Evolutionary conservation across 2,113 vertebrate genomes (phyloP).

Genomic region (Sapajus apella): DNA sequence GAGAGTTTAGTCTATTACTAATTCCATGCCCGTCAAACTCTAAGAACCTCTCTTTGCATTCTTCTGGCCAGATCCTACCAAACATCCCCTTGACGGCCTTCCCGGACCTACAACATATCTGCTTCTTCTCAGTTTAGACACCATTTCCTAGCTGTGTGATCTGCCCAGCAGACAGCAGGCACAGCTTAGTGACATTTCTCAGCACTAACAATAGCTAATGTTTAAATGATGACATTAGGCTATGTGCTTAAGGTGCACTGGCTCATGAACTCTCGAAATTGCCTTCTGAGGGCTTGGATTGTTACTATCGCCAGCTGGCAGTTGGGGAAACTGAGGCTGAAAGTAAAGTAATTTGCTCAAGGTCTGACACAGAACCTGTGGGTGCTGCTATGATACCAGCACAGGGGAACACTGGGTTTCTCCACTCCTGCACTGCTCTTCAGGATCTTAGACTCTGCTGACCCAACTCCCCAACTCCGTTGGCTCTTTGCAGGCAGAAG

Average conservation of each 20-base stretch:
- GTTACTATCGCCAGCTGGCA: neutral
- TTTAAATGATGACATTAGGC: rapidly evolving
- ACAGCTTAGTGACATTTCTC: neutral
- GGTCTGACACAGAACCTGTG: neutral
- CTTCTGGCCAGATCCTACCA: neutral
- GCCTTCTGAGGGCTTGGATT: neutral
- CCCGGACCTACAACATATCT: rapidly evolving
- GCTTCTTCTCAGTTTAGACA: rapidly evolving
- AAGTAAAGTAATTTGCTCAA: too few species aligned
- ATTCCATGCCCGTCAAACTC: rapidly evolving
- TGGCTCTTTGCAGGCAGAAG: neutral
- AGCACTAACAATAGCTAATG: rapidly evolving
- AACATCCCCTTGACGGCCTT: rapidly evolving
- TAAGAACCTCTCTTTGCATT: rapidly evolving
- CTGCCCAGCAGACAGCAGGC: neutral
- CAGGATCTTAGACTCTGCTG: neutral
- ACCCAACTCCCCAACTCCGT: neutral
- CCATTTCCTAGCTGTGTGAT: neutral
- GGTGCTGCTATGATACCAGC: rapidly evolving
- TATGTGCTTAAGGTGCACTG: neutral
- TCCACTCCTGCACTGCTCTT: neutral
- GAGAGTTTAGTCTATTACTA: neutral
- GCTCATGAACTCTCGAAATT: neutral
- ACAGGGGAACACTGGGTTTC: rapidly evolving
- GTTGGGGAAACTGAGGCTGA: neutral